Base-by-base conservation (phyloP, 2,113 vertebrate species). In the Callipepla squamata region DNA sequence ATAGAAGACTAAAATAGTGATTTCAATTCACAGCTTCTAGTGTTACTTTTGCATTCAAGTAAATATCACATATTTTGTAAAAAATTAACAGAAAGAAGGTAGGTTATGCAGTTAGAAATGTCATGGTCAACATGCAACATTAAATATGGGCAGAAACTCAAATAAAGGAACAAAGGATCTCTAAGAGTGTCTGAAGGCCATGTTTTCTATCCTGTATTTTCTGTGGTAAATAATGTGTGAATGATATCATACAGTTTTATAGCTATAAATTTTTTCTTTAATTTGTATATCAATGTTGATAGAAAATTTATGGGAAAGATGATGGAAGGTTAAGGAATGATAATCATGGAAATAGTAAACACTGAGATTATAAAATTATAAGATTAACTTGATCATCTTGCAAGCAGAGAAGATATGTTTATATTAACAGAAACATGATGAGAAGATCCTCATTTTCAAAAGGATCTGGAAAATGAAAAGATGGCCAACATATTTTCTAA, bases 301-400 rank as follows among this genome's bases (percentile, higher is more conserved):
- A 78, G 19, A 85, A 85, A 58, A 2, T 69, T 36, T 58, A 79
- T 88, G 14, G 15, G 20, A 89, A 80, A 85, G 18, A 8, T 63
- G 73, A 82, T 36, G 16, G 30, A n/a, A 91, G 4, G 28, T 59
- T 32, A 72, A 84, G 40, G 87, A 86, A 72, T 63, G 45, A 72
- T 53, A 74, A 55, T 53, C 6, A 48, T 30, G 9, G 12, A 65
- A 77, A 80, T 89, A 80, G 65, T 28, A 72, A 87, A 48, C 44
- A 69, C 53, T 0, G 1, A 79, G 20, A 38, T 59, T 22, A 59
- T 36, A 59, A 36, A 22, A 47, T 21, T 1, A 36, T 50, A 1
- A 30, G 40, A 65, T 65, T 48, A 79, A 57, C 9, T 57, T 11
- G 61, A 78, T 59, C 7, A 68, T 5, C 4, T 72, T 62, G 14